Base-by-base conservation (phyloP, 1,140 invertebrate species). In the Lepidotrigona ventralis region DNA sequence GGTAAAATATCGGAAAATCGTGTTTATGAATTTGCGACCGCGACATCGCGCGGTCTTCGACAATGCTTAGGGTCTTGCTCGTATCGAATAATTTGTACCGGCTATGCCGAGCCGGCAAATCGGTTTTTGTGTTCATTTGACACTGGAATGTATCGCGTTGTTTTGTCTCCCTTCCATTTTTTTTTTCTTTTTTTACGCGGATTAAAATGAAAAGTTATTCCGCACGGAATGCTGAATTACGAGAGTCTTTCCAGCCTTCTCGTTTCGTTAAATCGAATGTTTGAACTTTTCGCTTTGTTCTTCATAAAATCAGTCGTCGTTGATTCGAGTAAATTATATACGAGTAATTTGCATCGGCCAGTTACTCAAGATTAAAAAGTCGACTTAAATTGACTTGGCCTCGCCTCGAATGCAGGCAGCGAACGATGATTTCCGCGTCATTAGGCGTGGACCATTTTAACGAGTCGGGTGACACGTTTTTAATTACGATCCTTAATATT, bases 401-500 rank as follows among this genome's bases (percentile, higher is more conserved):
- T 19, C 26, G 1, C 15, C 17, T 39, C 29, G 33, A 69, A 70
- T 58, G 63, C 78, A 78, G 74, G 63, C 46, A 9, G 1, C 39
- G 21, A n/a, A 53, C 64, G 39, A 78, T 83, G 60, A 78, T 83
- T 71, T 78, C 39, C 66, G 63, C 39, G 74, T 63, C 26, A 60
- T 70, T 83, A 78, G 33, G 6, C 75, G 66, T 19, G 46, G 46
- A 63, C 54, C 26, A n/a, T 21, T 33, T 70, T 58, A 82, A 82
- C 73, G 51, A 70, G 81, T 15, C 39, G 39, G 0, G 75, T 19
- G 39, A 83, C 81, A 83, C 75, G 81, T 78, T 83, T 83, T 83
- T 83, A 83, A 83, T 83, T 83, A 78, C 75, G 54, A 78, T 83
- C 46, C 78, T 66, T 70, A 75, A 78, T 70, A 83, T 83, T 54